A percentile compares a stretch with the other conserved stretches of the same genome.
Conservation (phyloP, 2,888 invertebrate genomes). For the Amiota mariae region DNA sequence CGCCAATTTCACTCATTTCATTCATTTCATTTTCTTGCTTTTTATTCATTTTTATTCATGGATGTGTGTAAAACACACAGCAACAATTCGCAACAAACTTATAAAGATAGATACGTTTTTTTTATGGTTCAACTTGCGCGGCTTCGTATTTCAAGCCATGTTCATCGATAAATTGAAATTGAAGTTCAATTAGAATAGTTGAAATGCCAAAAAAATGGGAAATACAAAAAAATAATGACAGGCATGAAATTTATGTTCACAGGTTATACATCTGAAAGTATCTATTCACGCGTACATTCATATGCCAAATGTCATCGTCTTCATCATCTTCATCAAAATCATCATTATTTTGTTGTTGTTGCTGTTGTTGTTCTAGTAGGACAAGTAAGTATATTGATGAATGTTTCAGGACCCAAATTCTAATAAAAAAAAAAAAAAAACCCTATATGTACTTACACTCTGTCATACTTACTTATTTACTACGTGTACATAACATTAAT, state of each 20-base stretch:
- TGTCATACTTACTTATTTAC: no score
- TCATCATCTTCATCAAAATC: neutral
- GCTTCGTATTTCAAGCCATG: slow-evolving; percentile 7
- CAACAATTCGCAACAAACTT: no score
- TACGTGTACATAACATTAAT: no score
- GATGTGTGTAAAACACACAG: neutral
- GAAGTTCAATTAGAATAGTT: slow-evolving; percentile 31
- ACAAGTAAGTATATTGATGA: no score
- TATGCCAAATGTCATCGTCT: slow-evolving; percentile 17
- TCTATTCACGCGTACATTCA: slow-evolving; percentile 1
- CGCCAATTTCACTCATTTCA: neutral
- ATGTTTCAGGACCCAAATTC: no score
- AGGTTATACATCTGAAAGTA: no score
- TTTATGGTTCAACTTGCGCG: neutral
- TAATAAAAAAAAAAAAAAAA: no score
- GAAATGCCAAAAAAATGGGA: neutral
- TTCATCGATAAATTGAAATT: slow-evolving; percentile 25
- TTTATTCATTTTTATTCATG: neutral
- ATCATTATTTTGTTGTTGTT: neutral
- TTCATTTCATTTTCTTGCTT: neutral
- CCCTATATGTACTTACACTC: no score
- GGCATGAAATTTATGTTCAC: neutral
- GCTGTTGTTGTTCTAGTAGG: no score
- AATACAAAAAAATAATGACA: neutral
- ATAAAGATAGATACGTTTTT: no score